A percentile compares a stretch with the other conserved stretches of the same genome.
phyloP scores from a whole-genome alignment of 2,888 invertebrate genomes.

The Sinotaia quadrata region DNA sequence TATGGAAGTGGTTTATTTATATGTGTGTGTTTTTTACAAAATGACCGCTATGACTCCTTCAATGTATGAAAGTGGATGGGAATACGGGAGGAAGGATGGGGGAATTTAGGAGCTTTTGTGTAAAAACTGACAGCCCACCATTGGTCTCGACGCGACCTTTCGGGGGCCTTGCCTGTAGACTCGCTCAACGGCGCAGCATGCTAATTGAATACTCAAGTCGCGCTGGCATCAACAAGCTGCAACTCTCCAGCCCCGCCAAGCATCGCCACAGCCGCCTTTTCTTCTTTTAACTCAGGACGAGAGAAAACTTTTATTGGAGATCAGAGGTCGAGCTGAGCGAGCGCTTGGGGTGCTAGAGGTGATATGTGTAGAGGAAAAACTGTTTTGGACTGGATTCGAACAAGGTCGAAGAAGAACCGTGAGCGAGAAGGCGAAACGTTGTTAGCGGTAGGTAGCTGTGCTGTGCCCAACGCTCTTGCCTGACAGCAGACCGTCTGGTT shows the following conservation, averaged over 20 bases:
- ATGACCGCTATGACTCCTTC: too few species aligned
- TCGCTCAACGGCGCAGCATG: background rate
- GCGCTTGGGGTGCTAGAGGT: background rate
- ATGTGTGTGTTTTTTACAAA: too few species aligned
- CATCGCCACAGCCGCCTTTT: background rate
- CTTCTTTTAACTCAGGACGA: background rate
- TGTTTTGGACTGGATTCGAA: too few species aligned
- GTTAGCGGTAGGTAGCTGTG: too few species aligned
- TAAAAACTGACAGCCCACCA: background rate
- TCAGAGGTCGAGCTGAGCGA: conserved; percentile 12
- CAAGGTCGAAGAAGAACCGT: too few species aligned
- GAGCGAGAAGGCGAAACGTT: too few species aligned
- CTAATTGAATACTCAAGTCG: background rate
- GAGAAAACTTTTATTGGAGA: conserved; percentile 15
- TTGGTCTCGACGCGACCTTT: too few species aligned
- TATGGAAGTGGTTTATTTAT: too few species aligned
- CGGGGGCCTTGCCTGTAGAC: background rate
- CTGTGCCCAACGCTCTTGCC: too few species aligned
- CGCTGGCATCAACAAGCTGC: background rate
- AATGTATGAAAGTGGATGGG: too few species aligned
- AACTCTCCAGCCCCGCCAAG: background rate
- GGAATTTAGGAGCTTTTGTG: background rate
- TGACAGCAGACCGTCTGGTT: too few species aligned
- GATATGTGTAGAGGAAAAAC: background rate
- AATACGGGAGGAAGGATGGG: background rate